Evolutionary conservation across 2,113 vertebrate species (phyloP), one percentile per base, ranked within the genome.

Genomic region (Corythoichthys haematopterus): DNA sequence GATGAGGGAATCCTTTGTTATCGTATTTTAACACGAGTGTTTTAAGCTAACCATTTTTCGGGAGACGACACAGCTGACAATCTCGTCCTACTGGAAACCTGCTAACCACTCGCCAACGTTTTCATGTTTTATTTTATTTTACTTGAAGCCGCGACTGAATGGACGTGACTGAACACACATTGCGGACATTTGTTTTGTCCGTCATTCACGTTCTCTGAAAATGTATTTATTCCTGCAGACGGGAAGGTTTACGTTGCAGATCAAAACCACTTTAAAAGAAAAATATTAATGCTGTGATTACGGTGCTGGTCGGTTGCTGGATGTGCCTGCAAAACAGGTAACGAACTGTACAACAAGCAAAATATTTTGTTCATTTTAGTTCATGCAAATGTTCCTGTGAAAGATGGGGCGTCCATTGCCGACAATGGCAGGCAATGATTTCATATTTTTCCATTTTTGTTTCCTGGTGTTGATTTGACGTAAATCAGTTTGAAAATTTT

Each of bases 1-100:
- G 2, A 43, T 61, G 16, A 61, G 58, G 60, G 60, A 62, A 62
- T 62, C 13, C 9, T 58, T 61, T 62, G 7, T 57, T 36, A 11
- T 59, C 15, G 7, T 10, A 20, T 61, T 62, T 46, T 46, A 62
- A 62, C 40, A 28, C 10, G 45, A 58, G 3, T 45, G n/a, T 45
- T 62, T 62, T 12, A 28, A 45, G 59, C 10, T 7, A 45, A 4
- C 20, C 16, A 45, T 20, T 45, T 62, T 43, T 7, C 40, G 40
- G 10, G 16, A 40, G 8, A 37, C 37, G 35, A 10, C 35, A 3
- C 52, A 11, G n/a, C 20, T 56, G 53, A 35, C 15, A 6, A 50
- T 15, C n/a, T 10, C 15, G 50, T 20, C 45, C 10, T 3, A 55
- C 52, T 55, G 52, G 52, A 55, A 55, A 55, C 11, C 0, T 55